Base-by-base conservation (phyloP, 2,888 invertebrate species). In the Lamproptera curius region DNA sequence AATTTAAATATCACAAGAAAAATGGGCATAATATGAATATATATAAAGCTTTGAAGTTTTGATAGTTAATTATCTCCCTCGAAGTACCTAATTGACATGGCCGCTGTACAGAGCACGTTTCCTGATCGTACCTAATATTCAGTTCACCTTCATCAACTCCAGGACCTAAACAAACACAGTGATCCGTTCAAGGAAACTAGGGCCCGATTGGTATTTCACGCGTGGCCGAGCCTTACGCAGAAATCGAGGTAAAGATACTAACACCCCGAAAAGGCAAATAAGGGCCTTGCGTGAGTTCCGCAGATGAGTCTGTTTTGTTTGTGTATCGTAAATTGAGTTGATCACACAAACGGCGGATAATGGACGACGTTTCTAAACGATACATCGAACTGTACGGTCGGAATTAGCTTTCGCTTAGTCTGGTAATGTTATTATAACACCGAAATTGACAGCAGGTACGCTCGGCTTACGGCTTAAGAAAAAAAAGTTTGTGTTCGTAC, bases 121-220 rank as follows among this genome's bases (percentile, higher is more conserved):
- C 13, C 13, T 10, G n/a, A 31, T 11, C 13, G 9, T 31, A 31
- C 11, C 11, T n/a, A 31, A 11, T 11, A 31, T 31, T 31, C 13
- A 31, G 31, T 31, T 31, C 31, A 31, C 31, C 31, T 75, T 80
- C 76, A 73, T 63, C 70, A 46, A 47, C 50, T 53, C 62, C 63
- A 63, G 70, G 70, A 65, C 83, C 83, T 87, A 86, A 88, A 84
- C 83, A 86, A 86, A 84, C 78, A 81, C 65, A 67, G 72, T 66
- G 81, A 80, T 76, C 80, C 79, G 75, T 75, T 73, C 73, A 64
- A 61, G 70, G 76, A 79, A 87, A 88, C 80, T 78, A 72, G 82
- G 87, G 74, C 88, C 80, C 77, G 82, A 76, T 88, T 87, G 81
- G 85, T 86, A 85, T 87, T 85, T 81, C 78, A 82, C 80, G 80